A percentile compares a stretch with the other conserved stretches of the same genome.
Conservation (phyloP, 2,888 invertebrate genomes). For the Alsophila aescularia region DNA sequence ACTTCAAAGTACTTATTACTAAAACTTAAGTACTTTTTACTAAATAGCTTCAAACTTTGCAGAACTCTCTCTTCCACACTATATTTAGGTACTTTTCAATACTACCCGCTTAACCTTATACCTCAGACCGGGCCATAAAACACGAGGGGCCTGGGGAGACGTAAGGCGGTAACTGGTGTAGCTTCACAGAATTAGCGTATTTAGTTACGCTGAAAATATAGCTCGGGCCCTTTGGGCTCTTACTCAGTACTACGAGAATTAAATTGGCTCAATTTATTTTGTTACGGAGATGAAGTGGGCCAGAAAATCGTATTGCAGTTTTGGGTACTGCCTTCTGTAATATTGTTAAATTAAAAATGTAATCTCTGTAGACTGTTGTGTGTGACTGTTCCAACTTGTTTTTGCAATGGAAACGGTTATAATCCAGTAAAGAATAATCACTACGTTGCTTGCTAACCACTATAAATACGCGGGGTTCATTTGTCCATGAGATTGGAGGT, state of each 20-base stretch:
- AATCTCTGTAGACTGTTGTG: no score
- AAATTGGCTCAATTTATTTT: conserved; percentile 32
- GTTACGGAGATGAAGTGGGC: conserved; percentile 1
- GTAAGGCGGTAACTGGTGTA: conserved; percentile 38
- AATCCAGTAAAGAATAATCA: no score
- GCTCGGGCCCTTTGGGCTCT: conserved; percentile 22
- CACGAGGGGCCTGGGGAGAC: conserved; percentile 27
- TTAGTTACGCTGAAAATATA: conserved; percentile 45
- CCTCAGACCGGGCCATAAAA: conserved; percentile 15
- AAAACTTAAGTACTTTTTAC: no score
- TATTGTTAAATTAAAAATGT: no score
- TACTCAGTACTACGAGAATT: conserved; percentile 30
- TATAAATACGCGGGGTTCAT: conserved; percentile 7
- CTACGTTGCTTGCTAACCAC: background rate
- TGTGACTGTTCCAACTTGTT: no score
- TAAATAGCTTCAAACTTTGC: no score
- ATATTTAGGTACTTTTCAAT: no score
- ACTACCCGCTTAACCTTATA: conserved; percentile 24
- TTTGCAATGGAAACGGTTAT: no score
- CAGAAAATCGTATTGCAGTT: no score
- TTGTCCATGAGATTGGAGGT: conserved; percentile 20
- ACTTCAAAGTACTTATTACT: no score
- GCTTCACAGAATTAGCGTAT: conserved; percentile 47
- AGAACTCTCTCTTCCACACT: no score
- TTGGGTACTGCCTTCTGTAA: background rate